Evolutionary conservation across 2,113 vertebrate species (phyloP).

Genomic region (Otocyon megalotis): DNA sequence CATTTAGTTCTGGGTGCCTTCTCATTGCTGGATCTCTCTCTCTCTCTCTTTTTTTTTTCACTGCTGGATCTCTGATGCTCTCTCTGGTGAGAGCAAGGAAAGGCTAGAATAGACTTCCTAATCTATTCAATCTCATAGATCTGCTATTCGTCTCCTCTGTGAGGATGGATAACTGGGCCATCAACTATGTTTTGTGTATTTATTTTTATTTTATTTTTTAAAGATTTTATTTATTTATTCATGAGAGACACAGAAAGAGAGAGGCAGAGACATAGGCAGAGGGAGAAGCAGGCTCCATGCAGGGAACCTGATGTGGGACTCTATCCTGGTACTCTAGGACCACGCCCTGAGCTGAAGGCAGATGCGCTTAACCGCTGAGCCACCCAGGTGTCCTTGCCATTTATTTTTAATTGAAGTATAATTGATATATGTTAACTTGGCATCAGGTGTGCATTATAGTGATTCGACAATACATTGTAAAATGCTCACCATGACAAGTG

Average conservation of each 20-base stretch:
- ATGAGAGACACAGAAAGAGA: background rate
- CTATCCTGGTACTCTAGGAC: background rate
- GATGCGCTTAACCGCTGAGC: background rate
- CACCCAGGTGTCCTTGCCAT: background rate
- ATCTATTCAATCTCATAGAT: background rate
- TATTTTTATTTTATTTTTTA: background rate
- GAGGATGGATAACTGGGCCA: background rate
- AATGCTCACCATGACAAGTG: background rate
- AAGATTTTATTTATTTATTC: background rate
- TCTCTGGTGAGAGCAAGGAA: constrained; percentile 36
- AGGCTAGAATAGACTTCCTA: constrained; percentile 37
- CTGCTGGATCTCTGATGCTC: constrained; percentile 50
- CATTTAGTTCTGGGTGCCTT: background rate
- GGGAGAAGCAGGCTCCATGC: background rate
- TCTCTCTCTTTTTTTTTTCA: background rate
- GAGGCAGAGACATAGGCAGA: background rate
- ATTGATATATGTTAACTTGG: background rate
- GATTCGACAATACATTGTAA: background rate
- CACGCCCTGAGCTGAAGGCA: background rate
- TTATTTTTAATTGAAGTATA: background rate
- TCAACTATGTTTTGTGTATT: background rate
- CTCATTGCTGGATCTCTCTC: constrained; percentile 39
- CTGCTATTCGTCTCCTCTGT: background rate
- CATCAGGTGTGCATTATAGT: background rate
- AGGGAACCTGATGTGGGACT: background rate